Evolutionary conservation across 2,113 vertebrate species (phyloP).

Genomic region (Amphiprion ocellaris): DNA sequence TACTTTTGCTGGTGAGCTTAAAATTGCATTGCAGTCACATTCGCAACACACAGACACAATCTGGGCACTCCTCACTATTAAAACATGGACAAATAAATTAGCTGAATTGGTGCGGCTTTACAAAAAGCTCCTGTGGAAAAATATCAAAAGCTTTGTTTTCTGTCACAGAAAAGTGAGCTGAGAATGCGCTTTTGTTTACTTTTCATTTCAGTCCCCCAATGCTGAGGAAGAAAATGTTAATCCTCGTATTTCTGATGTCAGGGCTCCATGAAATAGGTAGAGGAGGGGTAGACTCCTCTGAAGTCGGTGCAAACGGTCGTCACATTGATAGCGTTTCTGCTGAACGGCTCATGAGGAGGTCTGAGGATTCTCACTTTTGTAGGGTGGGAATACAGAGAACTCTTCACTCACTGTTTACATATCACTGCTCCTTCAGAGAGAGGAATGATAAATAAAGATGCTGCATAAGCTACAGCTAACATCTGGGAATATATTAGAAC

Average conservation of each 20-base stretch:
- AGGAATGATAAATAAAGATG: constrained; percentile 33
- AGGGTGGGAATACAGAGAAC: constrained; percentile 26
- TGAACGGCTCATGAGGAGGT: constrained; percentile 30
- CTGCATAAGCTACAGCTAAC: not conserved
- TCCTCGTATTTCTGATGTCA: constrained; percentile 69
- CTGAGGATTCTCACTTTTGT: constrained; percentile 30
- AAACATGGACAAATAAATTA: constrained; percentile 36
- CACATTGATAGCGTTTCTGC: constrained; percentile 26
- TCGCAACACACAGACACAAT: constrained; percentile 9
- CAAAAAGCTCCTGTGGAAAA: constrained; percentile 3
- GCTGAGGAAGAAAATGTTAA: constrained; percentile 42
- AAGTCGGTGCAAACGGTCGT: constrained; percentile 51
- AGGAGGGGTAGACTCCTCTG: constrained; percentile 40
- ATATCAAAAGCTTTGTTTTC: constrained; percentile 49
- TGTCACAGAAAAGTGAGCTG: constrained; percentile 28
- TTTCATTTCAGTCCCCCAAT: constrained; percentile 43
- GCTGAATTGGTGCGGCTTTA: constrained; percentile 36
- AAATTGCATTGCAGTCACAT: not conserved
- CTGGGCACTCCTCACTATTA: constrained; percentile 18
- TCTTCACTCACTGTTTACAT: constrained; percentile 43
- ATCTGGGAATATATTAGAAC: not conserved
- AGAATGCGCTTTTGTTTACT: constrained; percentile 46
- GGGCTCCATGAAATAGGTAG: constrained; percentile 71
- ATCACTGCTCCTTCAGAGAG: constrained; percentile 11
- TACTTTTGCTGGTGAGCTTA: not conserved